Percentiles rank a stretch among this genome's conserved stretches.
These are phyloP conservation scores for Tachuris rubrigastra DNA, from an alignment of 2,113 vertebrate genomes.

Conservation along the genomic window DNA sequence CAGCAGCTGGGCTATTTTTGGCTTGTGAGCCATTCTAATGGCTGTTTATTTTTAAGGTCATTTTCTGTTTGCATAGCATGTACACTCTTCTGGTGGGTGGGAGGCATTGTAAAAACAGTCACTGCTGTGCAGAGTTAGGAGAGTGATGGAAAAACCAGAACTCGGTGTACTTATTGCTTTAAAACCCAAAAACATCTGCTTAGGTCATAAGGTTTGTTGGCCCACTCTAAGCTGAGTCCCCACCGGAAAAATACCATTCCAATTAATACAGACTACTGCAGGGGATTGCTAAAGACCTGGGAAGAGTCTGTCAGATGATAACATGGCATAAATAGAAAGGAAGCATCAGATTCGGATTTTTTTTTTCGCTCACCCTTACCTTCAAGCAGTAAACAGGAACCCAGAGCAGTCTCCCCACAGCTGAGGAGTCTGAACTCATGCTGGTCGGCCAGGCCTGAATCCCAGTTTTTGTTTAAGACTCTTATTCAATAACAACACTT, in stretches of 20 bases:
- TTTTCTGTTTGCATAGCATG: slow-evolving; percentile 31
- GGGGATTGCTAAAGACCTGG: not conserved
- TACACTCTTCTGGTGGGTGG: slow-evolving; percentile 48
- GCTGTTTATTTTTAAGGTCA: slow-evolving; percentile 48
- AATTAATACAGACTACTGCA: not conserved
- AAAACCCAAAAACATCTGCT: slow-evolving; percentile 44
- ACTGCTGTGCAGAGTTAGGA: not conserved
- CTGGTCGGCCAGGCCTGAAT: not conserved
- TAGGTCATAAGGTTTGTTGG: slow-evolving; percentile 34
- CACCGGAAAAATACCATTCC: not conserved
- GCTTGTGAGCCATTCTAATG: not conserved
- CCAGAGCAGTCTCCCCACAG: not conserved
- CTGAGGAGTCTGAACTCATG: not conserved
- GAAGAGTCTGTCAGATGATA: not conserved
- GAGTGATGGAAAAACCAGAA: slow-evolving; percentile 27
- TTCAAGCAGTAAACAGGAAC: not conserved
- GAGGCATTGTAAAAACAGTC: slow-evolving; percentile 16
- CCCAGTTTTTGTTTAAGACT: not conserved
- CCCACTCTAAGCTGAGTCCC: not conserved
- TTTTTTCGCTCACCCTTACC: not conserved
- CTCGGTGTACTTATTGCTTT: not conserved
- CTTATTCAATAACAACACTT: not conserved
- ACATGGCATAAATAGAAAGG: not conserved
- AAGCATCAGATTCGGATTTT: not conserved
- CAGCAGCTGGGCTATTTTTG: slow-evolving; percentile 40